Base-by-base conservation (phyloP, 2,888 invertebrate species). In the Strigamia maritima region DNA sequence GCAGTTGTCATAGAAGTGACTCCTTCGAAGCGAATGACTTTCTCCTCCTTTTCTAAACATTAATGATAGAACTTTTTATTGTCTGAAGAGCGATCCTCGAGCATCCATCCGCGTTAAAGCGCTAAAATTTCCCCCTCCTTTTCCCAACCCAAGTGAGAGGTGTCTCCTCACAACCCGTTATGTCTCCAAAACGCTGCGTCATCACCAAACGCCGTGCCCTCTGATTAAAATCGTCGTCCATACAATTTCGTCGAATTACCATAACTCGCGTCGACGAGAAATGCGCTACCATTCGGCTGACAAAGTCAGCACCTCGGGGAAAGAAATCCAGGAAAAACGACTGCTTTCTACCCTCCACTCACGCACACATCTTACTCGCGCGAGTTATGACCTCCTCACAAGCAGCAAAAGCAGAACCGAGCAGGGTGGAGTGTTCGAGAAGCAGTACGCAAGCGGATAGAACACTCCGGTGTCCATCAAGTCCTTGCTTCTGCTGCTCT, bases 151-250 rank as follows among this genome's bases (percentile, higher is more conserved):
- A 26, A 26, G 70, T 70, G 70, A 24, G 70, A 70, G 70, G 70
- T 70, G 70, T 70, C 70, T 70, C n/a, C 28, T 28, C 70, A 26
- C 70, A 70, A 70, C 70, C 70, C 70, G 70, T 70, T 70, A 70
- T 70, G 26, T 26, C 70, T 70, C 14, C 70, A 70, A 70, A 70
- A 70, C 70, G 70, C 70, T 70, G 70, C 70, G 70, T 70, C 70
- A 70, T 70, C 70, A 70, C 26, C 70, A 70, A 70, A 70, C 70
- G 70, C 28, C 70, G 70, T 70, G 70, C 70, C 70, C 70, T 70
- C 70, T 70, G 70, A 70, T 70, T 70, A 70, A 70, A 70, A 70
- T 70, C 70, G 70, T 70, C 70, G 70, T 70, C 70, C 70, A 70
- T 70, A 70, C 70, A 70, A 70, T 70, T 70, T 70, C 26, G 70